Percentiles rank a stretch among this genome's conserved stretches.
These are phyloP conservation scores for Drosophila burlai DNA, from an alignment of 1,140 invertebrate genomes.

Conservation along the genomic window DNA sequence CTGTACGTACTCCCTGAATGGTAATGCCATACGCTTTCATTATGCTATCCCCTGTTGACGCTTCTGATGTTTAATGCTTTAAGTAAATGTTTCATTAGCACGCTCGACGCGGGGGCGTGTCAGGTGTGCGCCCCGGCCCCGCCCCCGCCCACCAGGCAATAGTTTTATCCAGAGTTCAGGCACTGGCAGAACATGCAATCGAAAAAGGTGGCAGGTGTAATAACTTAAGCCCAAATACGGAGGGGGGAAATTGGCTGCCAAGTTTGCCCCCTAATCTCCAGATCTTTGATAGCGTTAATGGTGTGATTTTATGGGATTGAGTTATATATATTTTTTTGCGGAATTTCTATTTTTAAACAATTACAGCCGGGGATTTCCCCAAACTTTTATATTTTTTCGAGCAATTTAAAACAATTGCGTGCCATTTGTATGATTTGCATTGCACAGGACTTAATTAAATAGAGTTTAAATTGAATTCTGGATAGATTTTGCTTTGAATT, in stretches of 20 bases:
- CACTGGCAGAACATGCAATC: constrained; percentile 37
- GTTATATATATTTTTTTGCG: not conserved
- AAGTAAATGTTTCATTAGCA: constrained; percentile 84
- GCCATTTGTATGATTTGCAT: not conserved
- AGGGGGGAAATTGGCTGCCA: constrained; percentile 14
- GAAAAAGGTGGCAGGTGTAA: constrained; percentile 39
- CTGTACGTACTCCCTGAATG: not conserved
- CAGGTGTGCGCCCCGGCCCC: constrained; percentile 2
- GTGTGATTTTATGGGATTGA: constrained; percentile 29
- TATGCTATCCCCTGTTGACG: constrained; percentile 67
- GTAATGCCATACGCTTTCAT: constrained; percentile 68
- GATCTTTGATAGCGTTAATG: constrained; percentile 32
- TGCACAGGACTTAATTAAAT: not conserved
- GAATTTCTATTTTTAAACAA: constrained; percentile 18
- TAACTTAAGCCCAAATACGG: constrained; percentile 16
- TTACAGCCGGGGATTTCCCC: not conserved
- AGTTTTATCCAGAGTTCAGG: constrained; percentile 9
- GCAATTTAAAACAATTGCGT: constrained; percentile 8
- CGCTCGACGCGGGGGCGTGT: constrained; percentile 57
- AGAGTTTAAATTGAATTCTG: not conserved
- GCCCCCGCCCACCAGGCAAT: not conserved
- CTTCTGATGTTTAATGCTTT: constrained; percentile 76
- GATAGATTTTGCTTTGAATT: not conserved
- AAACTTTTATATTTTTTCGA: not conserved
- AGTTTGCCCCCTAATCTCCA: constrained; percentile 10